phyloP scores from a whole-genome alignment of 2,888 invertebrate genomes.

The Terebella lapidaria region DNA sequence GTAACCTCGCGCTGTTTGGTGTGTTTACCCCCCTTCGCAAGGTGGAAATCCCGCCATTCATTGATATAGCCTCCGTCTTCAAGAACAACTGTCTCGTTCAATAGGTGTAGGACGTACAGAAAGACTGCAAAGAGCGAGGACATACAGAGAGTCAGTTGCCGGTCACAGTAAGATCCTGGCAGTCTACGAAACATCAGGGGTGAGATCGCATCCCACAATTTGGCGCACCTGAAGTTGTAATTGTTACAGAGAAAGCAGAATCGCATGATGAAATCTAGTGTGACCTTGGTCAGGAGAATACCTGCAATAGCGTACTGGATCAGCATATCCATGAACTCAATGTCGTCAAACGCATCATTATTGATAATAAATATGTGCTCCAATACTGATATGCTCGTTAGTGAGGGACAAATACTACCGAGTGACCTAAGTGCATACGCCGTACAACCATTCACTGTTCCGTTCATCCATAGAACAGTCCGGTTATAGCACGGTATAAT shows the following conservation, averaged over 20 bases:
- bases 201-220: neutral
- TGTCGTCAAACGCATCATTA: neutral
- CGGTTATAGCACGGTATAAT: neutral
- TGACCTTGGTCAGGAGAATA: neutral
- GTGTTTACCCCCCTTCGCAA: neutral
- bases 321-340: neutral
- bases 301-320: neutral
- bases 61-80: neutral
- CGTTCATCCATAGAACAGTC: neutral
- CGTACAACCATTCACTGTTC: neutral
- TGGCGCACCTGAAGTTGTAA: neutral
- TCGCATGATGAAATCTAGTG: neutral
- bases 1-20: neutral
- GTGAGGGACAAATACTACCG: neutral
- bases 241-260: neutral
- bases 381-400: neutral
- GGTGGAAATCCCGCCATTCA: neutral
- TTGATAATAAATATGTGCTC: neutral
- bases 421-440: neutral
- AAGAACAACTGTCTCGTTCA: neutral
- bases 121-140: neutral
- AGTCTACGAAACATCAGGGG: neutral
- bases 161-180: neutral
- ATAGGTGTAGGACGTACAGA: neutral
- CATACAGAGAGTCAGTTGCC: neutral